Base-by-base conservation (phyloP, 2,888 invertebrate species). In the Pyralis farinalis region DNA sequence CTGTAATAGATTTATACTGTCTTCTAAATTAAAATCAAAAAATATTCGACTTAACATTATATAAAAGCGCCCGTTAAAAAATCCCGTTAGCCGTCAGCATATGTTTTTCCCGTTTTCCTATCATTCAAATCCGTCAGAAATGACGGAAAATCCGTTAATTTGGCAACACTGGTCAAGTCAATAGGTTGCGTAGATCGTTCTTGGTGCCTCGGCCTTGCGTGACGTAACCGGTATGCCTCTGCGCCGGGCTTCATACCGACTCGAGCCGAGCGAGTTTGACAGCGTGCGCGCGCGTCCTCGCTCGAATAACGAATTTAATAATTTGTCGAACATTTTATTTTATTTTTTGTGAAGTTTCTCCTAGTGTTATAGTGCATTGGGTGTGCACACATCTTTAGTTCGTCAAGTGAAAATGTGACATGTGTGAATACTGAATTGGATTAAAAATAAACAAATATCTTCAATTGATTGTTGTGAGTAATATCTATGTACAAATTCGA, bases 221-320 rank as follows among this genome's bases (percentile, higher is more conserved):
- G 83, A 84, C 82, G 83, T 79, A 78, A 84, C 66, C 56, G 47
- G 57, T 53, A 61, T 64, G 60, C 72, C 72, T 71, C 62, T 64
- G 63, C 51, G 51, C 47, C 53, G 58, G 71, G 73, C 74, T 69
- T 66, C 63, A 61, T 57, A 47, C 58, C n/a, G 27, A 16, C 38
- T 30, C 38, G 38, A 25, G 21, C 27, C 30, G 37, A 20, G n/a
- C 39, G 39, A 39, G 25, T n/a, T 25, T 8, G 25, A 25, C 25
- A 25, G 32, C 33, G 39, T 39, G 39, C 39, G 39, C 39, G 39
- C 22, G 31, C 31, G 12, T 31, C 12, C 12, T 12, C 31, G 12
- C 25, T 27, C 38, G n/a, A 27, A 32, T 20, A 28, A 27, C 27
- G 10, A 38, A 38, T 22, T 30, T 30, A n/a, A n/a, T n/a, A 32